Evolutionary conservation across 2,797 vertebrate genomes (phyloP).

Genomic region (Pseudocheirus occidentalis): DNA sequence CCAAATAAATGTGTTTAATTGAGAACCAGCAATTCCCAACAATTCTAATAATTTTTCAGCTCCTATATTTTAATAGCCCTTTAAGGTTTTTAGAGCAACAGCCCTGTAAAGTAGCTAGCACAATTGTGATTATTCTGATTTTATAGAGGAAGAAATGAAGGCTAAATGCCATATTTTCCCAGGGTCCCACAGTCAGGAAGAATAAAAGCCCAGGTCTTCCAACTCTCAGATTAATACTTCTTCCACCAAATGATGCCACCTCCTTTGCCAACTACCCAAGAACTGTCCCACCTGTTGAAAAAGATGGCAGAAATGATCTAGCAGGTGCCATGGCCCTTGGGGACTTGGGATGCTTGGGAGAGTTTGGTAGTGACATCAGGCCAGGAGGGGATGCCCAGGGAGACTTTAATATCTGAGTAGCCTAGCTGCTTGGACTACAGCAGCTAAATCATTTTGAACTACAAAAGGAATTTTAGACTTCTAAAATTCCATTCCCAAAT

Average conservation of each 20-base stretch:
- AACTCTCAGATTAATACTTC: background rate
- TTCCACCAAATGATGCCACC: background rate
- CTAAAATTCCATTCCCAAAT: slow-evolving; percentile 82
- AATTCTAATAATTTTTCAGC: background rate
- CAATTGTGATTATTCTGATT: background rate
- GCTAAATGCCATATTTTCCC: background rate
- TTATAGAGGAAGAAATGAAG: background rate
- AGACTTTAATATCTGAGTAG: slow-evolving; percentile 73
- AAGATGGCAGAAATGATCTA: background rate
- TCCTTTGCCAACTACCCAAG: background rate
- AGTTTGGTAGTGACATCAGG: slow-evolving; percentile 48
- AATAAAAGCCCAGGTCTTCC: background rate
- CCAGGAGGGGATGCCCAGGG: slow-evolving; percentile 42
- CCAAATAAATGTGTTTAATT: slow-evolving; percentile 53
- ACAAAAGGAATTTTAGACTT: slow-evolving; percentile 81
- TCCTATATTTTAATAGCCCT: background rate
- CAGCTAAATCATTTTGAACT: slow-evolving; percentile 79
- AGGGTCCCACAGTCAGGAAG: background rate
- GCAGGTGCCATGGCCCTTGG: slow-evolving; percentile 3
- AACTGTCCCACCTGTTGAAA: background rate
- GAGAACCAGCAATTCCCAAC: slow-evolving; percentile 52
- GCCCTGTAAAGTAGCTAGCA: background rate
- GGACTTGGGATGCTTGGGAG: slow-evolving; percentile 65
- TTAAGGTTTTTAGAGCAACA: background rate
- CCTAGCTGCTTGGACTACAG: slow-evolving; percentile 72